These are phyloP conservation scores for Pampus argenteus DNA, from an alignment of 2,797 vertebrate species.

Conservation along the genomic window DNA sequence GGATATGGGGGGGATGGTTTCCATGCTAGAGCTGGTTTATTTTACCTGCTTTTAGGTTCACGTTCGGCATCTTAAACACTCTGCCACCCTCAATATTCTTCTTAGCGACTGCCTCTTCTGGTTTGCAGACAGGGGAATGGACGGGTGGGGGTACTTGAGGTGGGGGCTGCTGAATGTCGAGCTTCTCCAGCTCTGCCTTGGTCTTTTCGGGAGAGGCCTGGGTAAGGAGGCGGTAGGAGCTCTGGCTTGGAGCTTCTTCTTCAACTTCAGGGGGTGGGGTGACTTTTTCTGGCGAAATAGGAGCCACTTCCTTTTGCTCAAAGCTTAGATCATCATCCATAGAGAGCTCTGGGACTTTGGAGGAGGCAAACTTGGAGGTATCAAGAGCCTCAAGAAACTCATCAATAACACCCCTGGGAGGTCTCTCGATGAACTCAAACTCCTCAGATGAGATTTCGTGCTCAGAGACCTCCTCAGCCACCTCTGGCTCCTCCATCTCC, in stretches of 20 bases:
- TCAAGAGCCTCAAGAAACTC: conserved; percentile 85
- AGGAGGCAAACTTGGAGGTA: conserved; percentile 76
- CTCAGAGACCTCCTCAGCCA: conserved; percentile 81
- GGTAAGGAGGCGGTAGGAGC: conserved; percentile 77
- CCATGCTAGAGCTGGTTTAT: conserved; percentile 65
- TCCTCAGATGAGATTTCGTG: conserved; percentile 86
- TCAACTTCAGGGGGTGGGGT: conserved; percentile 35
- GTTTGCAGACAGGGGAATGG: conserved; percentile 59
- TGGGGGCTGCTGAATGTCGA: conserved; percentile 64
- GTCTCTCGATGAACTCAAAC: conserved; percentile 87
- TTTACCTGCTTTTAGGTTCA: conserved; percentile 85
- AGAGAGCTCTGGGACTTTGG: conserved; percentile 74
- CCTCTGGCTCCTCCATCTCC: conserved; percentile 76
- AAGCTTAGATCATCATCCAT: conserved; percentile 77
- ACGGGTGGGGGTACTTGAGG: conserved; percentile 46
- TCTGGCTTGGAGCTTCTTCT: conserved; percentile 61
- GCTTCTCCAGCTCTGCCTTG: conserved; percentile 80
- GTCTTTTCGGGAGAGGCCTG: conserved; percentile 77
- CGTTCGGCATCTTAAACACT: conserved; percentile 72
- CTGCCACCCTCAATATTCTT: conserved; percentile 61
- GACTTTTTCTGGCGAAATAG: conserved; percentile 30
- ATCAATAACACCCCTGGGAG: conserved; percentile 81
- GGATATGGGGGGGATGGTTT: conserved; percentile 43
- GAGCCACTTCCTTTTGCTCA: conserved; percentile 49
- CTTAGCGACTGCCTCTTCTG: conserved; percentile 52